phyloP scores from a whole-genome alignment of 2,797 vertebrate genomes.

The Denticeps clupeoides region DNA sequence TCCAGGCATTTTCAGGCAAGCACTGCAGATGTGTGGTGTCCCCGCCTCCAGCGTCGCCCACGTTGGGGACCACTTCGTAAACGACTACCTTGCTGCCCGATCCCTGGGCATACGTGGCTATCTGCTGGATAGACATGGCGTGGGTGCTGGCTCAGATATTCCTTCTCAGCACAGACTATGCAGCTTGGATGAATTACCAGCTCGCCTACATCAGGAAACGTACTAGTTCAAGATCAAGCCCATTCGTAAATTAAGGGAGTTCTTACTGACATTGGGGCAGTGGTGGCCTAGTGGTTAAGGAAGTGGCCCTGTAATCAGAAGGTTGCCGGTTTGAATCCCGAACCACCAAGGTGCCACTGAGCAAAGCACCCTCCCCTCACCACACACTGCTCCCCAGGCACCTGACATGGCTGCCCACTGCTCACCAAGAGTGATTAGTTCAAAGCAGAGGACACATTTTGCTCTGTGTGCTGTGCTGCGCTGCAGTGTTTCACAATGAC shows the following conservation, averaged over 20 bases:
- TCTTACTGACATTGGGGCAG: too few species aligned
- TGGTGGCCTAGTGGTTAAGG: too few species aligned
- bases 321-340: too few species aligned
- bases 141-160: conserved; percentile 32
- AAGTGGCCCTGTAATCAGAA: too few species aligned
- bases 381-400: too few species aligned
- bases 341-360: too few species aligned
- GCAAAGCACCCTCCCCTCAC: too few species aligned
- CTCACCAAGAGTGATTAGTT: too few species aligned
- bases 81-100: conserved; percentile 71
- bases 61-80: conserved; percentile 70
- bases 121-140: conserved; percentile 51
- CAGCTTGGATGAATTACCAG: conserved; percentile 52
- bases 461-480: too few species aligned
- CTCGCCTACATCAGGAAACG: conserved; percentile 38
- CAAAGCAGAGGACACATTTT: too few species aligned
- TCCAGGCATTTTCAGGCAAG: conserved; percentile 65
- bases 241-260: background rate
- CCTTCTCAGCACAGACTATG: conserved; percentile 45
- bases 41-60: conserved; percentile 58
- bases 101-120: conserved; percentile 73
- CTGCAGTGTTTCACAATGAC: too few species aligned
- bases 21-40: conserved; percentile 52
- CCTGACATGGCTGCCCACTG: too few species aligned
- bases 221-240: background rate